Evolutionary conservation across 2,797 vertebrate genomes (phyloP).

Genomic region (Anguilla megastoma): DNA sequence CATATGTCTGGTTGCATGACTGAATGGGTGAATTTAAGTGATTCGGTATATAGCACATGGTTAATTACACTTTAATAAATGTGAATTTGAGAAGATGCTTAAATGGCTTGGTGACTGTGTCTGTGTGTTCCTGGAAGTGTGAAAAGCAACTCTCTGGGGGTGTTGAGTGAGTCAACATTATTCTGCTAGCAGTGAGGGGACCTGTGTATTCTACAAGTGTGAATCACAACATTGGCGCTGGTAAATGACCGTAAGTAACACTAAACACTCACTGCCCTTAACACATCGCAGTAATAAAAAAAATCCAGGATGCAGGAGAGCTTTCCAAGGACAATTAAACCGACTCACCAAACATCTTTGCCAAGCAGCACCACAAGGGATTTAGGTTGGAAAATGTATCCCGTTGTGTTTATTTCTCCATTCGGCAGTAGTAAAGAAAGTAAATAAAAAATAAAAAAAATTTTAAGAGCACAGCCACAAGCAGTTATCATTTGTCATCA

Average conservation of each 20-base stretch:
- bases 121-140: neutral
- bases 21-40: neutral
- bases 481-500: neutral
- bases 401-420: slow-evolving; percentile 3
- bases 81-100: neutral
- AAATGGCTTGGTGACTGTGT: neutral
- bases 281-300: neutral
- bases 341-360: neutral
- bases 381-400: neutral
- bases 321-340: neutral
- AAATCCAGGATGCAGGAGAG: neutral
- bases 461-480: neutral
- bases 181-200: neutral
- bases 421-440: neutral
- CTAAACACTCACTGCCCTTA: neutral
- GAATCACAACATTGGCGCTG: neutral
- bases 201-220: neutral
- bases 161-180: neutral
- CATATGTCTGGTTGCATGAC: no score
- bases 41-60: neutral
- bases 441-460: neutral
- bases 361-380: neutral
- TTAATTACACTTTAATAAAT: neutral
- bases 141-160: neutral
- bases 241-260: neutral